Evolutionary conservation across 2,888 invertebrate species (phyloP).

Genomic region (Pyrocoelia pectoralis): DNA sequence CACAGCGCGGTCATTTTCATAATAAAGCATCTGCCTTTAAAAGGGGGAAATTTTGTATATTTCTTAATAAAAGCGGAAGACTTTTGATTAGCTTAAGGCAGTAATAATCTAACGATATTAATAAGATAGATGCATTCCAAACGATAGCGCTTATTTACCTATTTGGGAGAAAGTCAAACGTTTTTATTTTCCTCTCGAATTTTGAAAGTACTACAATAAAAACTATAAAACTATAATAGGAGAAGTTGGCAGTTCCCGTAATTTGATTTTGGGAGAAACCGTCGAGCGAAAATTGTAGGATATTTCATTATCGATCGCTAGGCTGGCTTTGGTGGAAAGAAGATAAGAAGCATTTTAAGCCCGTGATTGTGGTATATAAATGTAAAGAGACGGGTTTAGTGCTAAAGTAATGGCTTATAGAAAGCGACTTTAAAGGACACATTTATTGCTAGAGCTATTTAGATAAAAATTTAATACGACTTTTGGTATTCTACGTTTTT

Average conservation of each 20-base stretch:
- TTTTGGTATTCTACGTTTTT: constrained; percentile 16
- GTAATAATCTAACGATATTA: not conserved
- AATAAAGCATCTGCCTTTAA: no score
- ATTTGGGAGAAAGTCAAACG: constrained; percentile 1
- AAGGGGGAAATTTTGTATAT: no score
- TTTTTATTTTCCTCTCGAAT: constrained; percentile 12
- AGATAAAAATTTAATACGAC: constrained; percentile 32
- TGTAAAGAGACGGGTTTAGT: constrained; percentile 36
- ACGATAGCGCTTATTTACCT: constrained; percentile 1
- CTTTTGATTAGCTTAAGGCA: not conserved
- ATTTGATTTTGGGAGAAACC: constrained; percentile 35
- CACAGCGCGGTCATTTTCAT: not conserved
- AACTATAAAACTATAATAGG: constrained; percentile 35
- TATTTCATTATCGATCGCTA: constrained; percentile 37
- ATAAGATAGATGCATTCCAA: not conserved
- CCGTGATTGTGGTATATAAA: constrained; percentile 36
- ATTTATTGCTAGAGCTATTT: constrained; percentile 35
- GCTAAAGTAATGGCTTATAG: constrained; percentile 36
- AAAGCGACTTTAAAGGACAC: constrained; percentile 33
- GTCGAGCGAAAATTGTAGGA: constrained; percentile 37
- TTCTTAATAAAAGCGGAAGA: no score
- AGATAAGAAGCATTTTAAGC: constrained; percentile 37
- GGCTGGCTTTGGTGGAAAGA: constrained; percentile 35
- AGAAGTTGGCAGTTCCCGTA: constrained; percentile 33
- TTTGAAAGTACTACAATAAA: constrained; percentile 29